Base-by-base conservation (phyloP, 2,797 vertebrate genomes). In the Xenentodon cancila region DNA sequence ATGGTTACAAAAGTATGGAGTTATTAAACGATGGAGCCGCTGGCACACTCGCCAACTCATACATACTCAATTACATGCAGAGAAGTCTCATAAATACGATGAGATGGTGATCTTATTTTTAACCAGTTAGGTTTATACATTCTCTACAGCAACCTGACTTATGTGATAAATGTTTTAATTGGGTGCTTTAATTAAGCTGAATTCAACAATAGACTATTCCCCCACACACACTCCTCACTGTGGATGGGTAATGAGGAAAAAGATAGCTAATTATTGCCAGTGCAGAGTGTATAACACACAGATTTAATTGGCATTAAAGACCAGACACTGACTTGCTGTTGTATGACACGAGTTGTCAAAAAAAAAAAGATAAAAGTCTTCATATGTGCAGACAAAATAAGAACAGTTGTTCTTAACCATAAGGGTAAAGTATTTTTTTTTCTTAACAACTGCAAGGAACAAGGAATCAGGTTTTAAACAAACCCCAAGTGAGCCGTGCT, bases 81-180 rank as follows among this genome's bases (percentile, higher is more conserved):
- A 48, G 40, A 63, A 53, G 56, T 65, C 71, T 85, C 90, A 85
- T 84, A 83, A 89, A 80, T 60, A 71, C 22, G 2, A 7, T 19
- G 37, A 74, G 79, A 88, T 86, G 71, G 60, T 52, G 46, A 88
- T 48, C 73, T 74, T 52, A 53, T 81, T 85, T 81, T 85, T 85
- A 73, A 75, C 73, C 62, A 72, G 48, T 85, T 80, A 78, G 76
- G 83, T 64, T 43, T 64, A 73, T 71, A 79, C 58, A 64, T 76
- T 80, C 84, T 87, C 82, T 15, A 19, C 74, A 80, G 86, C 76
- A 81, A 74, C 83, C 72, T 76, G 64, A 75, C 79, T 84, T 75
- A 79, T 87, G 76, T 80, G 80, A 84, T 90, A 90, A 87, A 78
- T 84, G 71, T 84, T 89, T 86, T 86, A 91, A 89, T 91, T 90